Base-by-base conservation (phyloP, 2,888 invertebrate species). In the Noctua comes region DNA sequence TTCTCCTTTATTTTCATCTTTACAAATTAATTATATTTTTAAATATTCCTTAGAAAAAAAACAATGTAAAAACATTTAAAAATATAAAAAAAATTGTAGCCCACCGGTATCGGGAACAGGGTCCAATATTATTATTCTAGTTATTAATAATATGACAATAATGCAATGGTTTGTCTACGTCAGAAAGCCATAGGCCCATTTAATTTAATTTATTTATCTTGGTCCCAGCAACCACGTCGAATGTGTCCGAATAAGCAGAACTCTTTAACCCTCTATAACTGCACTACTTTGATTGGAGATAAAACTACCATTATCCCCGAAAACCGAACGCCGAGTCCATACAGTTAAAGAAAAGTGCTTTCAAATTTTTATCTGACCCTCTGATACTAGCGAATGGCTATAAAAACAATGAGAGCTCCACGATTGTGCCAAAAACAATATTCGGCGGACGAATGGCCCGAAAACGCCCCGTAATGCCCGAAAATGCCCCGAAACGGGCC, bases 341-440 rank as follows among this genome's bases (percentile, higher is more conserved):
- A 71, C 71, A 83, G 62, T 85, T 79, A 80, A 79, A 84, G 77
- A 80, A 75, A 77, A 84, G 66, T 68, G 72, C 84, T 86, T 86
- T 84, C 31, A 80, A 86, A 64, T 46, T 75, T 83, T 87, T 82
- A 88, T 87, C 80, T 84, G 71, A 87, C 78, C 86, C 87, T 80
- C 84, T 76, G 79, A 86, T 89, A 88, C 90, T 89, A 91, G 79
- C 77, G 36, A 80, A 77, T 65, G 80, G 59, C 84, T 71, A 90
- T 91, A 90, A 91, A 90, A 89, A 87, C 86, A 87, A 91, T 90
- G 89, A 90, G 87, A 88, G 81, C 57, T 68, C 77, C 79, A 78
- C 84, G 87, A 89, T 91, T 86, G 86, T 68, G 89, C 90, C 90
- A 90, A 87, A 91, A 92, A 92, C 92, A 90, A 92, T 92, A 90